Evolutionary conservation across 2,113 vertebrate species (phyloP), one percentile per base, ranked within the genome.

Genomic region (Narcine bancroftii): DNA sequence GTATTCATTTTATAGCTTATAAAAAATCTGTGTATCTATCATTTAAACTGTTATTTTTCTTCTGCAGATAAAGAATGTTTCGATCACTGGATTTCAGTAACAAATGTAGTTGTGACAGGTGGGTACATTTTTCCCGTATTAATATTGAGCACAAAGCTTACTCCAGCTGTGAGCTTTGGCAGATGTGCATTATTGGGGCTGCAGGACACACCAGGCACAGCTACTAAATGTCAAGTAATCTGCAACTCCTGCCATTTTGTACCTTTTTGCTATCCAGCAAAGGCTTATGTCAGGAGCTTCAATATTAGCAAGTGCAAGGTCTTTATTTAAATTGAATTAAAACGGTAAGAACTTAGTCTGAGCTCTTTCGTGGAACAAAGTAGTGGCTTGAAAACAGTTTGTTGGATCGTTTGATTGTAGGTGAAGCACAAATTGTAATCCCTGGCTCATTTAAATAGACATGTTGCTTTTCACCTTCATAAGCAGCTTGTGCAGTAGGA

Each of bases 51-150:
- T 42, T 69, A 24, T 45, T 21, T 15, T 66, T 91, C 66, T 71
- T 39, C 13, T 66, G 6, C 33, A 91, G 89, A 39, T 66, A 91
- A 91, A 91, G 89, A 91, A 91, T 47, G 26, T 17, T 91, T 69
- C 89, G 3, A 53, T 63, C 21, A 91, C 60, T 47, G 63, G 89
- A 91, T 17, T 69, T 66, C 63, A 24, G 39, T 69, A 91, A 29
- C 63, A 36, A n/a, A 60, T n/a, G 15, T 53, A 2, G 50, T 87
- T 6, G 60, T 24, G 81, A 36, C 53, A 87, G 53, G 81, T 87
- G 19, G 19, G 53, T 87, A 36, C 5, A 87, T 15, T 87, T 9
- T 53, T 4, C 50, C 45, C 10, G 2, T 26, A n/a, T 87, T 60
- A 56, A 33, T 21, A 60, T 13, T 21, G 24, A 33, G 15, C 29